Evolutionary conservation across 1,140 invertebrate genomes (phyloP).

Genomic region (Tribolium castaneum): DNA sequence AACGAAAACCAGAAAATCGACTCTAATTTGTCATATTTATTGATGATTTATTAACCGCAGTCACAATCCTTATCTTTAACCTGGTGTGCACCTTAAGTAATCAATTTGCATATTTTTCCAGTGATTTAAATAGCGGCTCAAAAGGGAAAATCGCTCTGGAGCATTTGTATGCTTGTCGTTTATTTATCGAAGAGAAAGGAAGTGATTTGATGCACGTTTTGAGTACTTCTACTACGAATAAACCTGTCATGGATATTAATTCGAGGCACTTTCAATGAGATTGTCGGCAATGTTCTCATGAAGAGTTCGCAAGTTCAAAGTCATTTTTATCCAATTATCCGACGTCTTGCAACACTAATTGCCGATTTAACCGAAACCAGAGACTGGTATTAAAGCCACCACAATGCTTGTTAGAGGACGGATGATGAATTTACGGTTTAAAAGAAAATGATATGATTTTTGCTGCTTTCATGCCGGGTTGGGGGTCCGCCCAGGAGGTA

Average conservation of each 20-base stretch:
- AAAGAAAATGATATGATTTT: neutral
- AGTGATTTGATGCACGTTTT: slow-evolving; percentile 35
- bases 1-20: neutral
- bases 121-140: neutral
- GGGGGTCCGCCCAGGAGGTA: neutral
- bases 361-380: neutral
- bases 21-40: neutral
- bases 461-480: neutral
- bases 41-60: neutral
- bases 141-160: slow-evolving; percentile 23
- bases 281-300: slow-evolving; percentile 23
- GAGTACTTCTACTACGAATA: slow-evolving; percentile 7
- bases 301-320: slow-evolving; percentile 33
- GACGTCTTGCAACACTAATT: neutral
- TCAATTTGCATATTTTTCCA: neutral
- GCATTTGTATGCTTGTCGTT: slow-evolving; percentile 20
- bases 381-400: neutral
- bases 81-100: neutral
- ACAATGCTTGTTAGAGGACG: neutral
- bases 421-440: neutral
- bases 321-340: neutral
- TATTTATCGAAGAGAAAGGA: slow-evolving; percentile 22
- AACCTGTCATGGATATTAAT: slow-evolving; percentile 34
- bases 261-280: slow-evolving; percentile 14
- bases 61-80: neutral